Evolutionary conservation across 2,113 vertebrate species (phyloP).

Genomic region (Albula glossodonta): DNA sequence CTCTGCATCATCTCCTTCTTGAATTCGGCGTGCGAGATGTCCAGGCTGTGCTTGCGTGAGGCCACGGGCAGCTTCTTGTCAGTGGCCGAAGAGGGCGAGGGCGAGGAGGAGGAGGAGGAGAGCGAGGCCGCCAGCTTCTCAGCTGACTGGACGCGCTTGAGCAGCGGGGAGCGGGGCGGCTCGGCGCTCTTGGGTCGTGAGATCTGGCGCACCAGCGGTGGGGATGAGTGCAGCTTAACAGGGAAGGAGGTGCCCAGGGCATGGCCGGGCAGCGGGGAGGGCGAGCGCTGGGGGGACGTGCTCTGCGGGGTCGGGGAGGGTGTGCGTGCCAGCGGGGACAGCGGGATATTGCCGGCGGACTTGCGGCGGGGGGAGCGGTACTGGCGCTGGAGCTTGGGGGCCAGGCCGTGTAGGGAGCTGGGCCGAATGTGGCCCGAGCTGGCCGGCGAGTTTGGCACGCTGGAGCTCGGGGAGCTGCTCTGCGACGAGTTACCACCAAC

Average conservation of each 20-base stretch:
- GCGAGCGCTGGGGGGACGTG: constrained; percentile 89
- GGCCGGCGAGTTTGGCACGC: constrained; percentile 92
- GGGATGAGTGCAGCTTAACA: constrained; percentile 89
- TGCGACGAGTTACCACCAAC: constrained; percentile 93
- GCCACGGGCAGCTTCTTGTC: constrained; percentile 80
- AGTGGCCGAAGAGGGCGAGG: constrained; percentile 69
- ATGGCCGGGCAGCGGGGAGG: constrained; percentile 83
- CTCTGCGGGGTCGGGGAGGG: constrained; percentile 89
- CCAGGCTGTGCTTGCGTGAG: constrained; percentile 86
- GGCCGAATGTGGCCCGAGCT: constrained; percentile 94
- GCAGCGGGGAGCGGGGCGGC: constrained; percentile 87
- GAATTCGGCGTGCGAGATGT: constrained; percentile 85
- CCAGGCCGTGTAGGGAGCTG: constrained; percentile 91
- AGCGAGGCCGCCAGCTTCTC: constrained; percentile 87
- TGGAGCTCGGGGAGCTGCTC: constrained; percentile 96
- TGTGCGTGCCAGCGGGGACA: constrained; percentile 92
- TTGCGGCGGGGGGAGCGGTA: constrained; percentile 93
- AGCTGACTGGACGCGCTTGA: constrained; percentile 93
- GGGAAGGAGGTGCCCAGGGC: constrained; percentile 80
- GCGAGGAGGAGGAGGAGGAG: constrained; percentile 79
- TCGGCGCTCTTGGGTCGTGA: constrained; percentile 92
- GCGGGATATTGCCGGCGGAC: constrained; percentile 93
- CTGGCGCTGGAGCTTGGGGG: constrained; percentile 94
- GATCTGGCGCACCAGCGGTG: constrained; percentile 85
- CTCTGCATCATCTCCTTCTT: constrained; percentile 91